These are phyloP conservation scores for Chlorodrepanis virens DNA, from an alignment of 2,113 vertebrate genomes.

Conservation along the genomic window DNA sequence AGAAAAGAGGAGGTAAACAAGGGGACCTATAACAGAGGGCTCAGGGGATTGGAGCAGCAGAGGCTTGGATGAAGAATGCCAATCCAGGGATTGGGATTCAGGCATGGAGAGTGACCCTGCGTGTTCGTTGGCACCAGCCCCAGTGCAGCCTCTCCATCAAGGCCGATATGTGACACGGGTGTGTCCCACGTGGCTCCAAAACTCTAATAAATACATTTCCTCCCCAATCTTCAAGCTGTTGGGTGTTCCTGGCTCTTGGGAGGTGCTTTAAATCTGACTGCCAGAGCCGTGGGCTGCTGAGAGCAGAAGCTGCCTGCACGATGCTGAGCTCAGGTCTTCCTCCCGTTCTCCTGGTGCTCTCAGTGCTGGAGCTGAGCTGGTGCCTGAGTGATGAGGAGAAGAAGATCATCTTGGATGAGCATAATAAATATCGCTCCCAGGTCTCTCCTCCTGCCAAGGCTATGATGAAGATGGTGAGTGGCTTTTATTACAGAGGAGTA, in stretches of 20 bases:
- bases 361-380: slow-evolving; percentile 7
- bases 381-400: slow-evolving; percentile 66
- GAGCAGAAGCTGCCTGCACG: slow-evolving; percentile 60
- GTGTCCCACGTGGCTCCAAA: slow-evolving; percentile 17
- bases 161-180: not conserved
- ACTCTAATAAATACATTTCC: slow-evolving; percentile 41
- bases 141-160: not conserved
- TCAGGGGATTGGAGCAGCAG: not conserved
- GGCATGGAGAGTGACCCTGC: not conserved
- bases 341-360: slow-evolving; percentile 48
- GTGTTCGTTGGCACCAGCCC: not conserved
- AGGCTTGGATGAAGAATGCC: not conserved
- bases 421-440: slow-evolving; percentile 72
- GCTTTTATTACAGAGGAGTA: not conserved
- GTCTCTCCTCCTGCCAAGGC: slow-evolving; percentile 59
- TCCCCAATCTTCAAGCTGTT: slow-evolving; percentile 48
- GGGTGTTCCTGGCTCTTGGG: slow-evolving; percentile 76
- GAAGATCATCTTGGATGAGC: slow-evolving; percentile 59
- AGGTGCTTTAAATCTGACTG: slow-evolving; percentile 68
- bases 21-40: not conserved
- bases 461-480: slow-evolving; percentile 78
- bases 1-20: not conserved
- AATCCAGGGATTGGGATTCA: not conserved
- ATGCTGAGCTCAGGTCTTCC: slow-evolving; percentile 64
- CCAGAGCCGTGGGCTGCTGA: slow-evolving; percentile 65